Percentiles rank a stretch among this genome's conserved stretches.
Conservation (phyloP, 2,113 vertebrate genomes). For the Bostrychus sinensis region DNA sequence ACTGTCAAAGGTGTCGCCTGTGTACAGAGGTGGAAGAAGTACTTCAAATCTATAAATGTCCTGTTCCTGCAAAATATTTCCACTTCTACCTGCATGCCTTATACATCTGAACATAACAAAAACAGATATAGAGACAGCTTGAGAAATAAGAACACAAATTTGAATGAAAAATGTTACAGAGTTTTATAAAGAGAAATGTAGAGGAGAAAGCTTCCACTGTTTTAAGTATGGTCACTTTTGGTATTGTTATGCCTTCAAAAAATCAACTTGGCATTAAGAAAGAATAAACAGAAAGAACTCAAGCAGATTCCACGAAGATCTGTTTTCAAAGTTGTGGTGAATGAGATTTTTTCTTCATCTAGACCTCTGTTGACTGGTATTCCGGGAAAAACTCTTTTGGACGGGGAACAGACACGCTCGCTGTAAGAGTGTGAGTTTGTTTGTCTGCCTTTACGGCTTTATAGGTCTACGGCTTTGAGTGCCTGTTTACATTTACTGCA, state of each 20-base stretch:
- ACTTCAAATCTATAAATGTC: too few species aligned
- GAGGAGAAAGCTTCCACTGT: constrained; percentile 7
- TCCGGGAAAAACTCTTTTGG: constrained; percentile 60
- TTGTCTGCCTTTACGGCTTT: constrained; percentile 22
- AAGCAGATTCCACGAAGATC: constrained; percentile 64
- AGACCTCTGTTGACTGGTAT: constrained; percentile 57
- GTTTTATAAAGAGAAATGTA: not conserved
- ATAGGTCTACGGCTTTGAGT: not conserved
- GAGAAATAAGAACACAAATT: not conserved
- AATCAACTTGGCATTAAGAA: constrained; percentile 49
- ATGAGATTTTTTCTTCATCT: constrained; percentile 54
- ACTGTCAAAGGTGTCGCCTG: constrained; percentile 31
- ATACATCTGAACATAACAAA: too few species aligned
- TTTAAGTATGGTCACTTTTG: constrained; percentile 17
- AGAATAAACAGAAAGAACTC: constrained; percentile 58
- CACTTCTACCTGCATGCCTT: too few species aligned
- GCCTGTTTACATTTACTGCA: constrained; percentile 23
- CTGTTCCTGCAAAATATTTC: too few species aligned
- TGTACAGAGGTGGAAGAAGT: not conserved
- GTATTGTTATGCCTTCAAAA: constrained; percentile 51
- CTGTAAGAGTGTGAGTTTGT: constrained; percentile 25
- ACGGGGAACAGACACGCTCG: constrained; percentile 29
- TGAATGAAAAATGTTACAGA: not conserved
- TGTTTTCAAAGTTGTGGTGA: constrained; percentile 74
- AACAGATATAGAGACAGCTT: not conserved